phyloP scores from a whole-genome alignment of 1,140 invertebrate genomes.

The Drosophila malerkotliana region DNA sequence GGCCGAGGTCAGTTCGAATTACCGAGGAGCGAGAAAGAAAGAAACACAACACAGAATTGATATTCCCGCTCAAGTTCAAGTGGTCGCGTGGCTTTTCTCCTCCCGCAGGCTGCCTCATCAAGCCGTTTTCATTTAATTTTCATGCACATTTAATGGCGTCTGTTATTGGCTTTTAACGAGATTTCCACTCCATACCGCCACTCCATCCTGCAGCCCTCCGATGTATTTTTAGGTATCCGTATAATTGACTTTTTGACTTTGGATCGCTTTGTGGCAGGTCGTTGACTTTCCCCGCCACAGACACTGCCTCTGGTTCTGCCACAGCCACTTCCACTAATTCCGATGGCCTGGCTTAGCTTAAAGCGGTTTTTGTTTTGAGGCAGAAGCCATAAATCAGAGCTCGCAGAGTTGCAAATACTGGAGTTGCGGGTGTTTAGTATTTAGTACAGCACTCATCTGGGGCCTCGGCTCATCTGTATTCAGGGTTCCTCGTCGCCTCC shows the following conservation, averaged over 20 bases:
- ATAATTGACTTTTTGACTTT: constrained; percentile 81
- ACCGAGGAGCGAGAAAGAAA: constrained; percentile 16
- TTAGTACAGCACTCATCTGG: constrained; percentile 45
- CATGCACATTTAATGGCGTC: constrained; percentile 79
- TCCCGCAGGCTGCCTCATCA: constrained; percentile 36
- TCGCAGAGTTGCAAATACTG: constrained; percentile 36
- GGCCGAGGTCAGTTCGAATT: constrained; percentile 67
- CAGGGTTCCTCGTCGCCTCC: constrained; percentile 37
- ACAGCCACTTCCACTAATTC: constrained; percentile 34
- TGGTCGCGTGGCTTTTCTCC: constrained; percentile 63
- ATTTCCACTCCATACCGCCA: constrained; percentile 64
- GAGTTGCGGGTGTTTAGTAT: constrained; percentile 43
- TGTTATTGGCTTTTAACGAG: constrained; percentile 82
- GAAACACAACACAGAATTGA: constrained; percentile 43
- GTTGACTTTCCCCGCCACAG: constrained; percentile 43
- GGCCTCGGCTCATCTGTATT: constrained; percentile 62
- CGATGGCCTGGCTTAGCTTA: constrained; percentile 37
- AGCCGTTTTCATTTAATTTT: constrained; percentile 77
- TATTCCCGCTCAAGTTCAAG: constrained; percentile 68
- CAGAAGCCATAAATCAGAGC: constrained; percentile 56
- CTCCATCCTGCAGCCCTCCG: constrained; percentile 26
- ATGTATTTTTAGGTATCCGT: constrained; percentile 47
- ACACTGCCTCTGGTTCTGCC: not conserved
- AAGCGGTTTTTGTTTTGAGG: constrained; percentile 11
- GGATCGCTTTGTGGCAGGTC: constrained; percentile 58